A percentile compares a stretch with the other conserved stretches of the same genome.
Evolutionary conservation across 2,797 vertebrate species (phyloP).

Genomic region (Danio albolineatus): DNA sequence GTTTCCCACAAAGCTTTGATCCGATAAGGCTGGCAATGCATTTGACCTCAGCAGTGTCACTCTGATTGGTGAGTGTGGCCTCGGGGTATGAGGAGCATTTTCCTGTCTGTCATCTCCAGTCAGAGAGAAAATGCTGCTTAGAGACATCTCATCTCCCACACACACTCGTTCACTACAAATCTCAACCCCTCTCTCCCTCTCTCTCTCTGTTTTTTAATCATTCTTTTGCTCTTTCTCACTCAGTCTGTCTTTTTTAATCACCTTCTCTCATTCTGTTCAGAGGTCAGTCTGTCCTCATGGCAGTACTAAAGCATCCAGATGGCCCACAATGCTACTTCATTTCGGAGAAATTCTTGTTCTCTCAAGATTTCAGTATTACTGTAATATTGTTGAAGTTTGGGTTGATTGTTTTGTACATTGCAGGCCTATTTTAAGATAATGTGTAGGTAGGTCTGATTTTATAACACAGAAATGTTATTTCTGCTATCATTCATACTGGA

Average conservation of each 20-base stretch:
- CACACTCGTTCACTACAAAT: conserved; percentile 5
- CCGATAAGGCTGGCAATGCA: background rate
- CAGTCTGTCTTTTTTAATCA: conserved; percentile 30
- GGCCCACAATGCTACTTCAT: background rate
- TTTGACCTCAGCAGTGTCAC: conserved; percentile 26
- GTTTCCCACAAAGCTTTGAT: conserved; percentile 34
- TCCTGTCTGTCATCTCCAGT: conserved; percentile 42
- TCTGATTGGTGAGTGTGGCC: conserved; percentile 31
- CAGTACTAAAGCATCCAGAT: conserved; percentile 9
- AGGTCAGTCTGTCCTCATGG: conserved; percentile 10
- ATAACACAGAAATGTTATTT: no score
- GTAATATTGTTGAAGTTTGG: background rate
- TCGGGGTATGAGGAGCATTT: conserved; percentile 38
- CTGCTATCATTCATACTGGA: no score
- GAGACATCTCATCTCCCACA: conserved; percentile 23
- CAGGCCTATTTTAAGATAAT: background rate
- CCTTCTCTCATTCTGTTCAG: conserved; percentile 1
- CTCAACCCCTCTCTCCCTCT: conserved; percentile 7
- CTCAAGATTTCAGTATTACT: background rate
- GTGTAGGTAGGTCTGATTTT: background rate
- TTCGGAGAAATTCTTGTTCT: background rate
- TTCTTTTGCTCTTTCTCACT: conserved; percentile 20
- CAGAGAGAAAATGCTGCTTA: conserved; percentile 42
- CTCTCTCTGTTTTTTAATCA: conserved; percentile 1
- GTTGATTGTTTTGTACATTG: background rate